Conservation (phyloP, 2,888 invertebrate genomes). For the Pomacea canaliculata region DNA sequence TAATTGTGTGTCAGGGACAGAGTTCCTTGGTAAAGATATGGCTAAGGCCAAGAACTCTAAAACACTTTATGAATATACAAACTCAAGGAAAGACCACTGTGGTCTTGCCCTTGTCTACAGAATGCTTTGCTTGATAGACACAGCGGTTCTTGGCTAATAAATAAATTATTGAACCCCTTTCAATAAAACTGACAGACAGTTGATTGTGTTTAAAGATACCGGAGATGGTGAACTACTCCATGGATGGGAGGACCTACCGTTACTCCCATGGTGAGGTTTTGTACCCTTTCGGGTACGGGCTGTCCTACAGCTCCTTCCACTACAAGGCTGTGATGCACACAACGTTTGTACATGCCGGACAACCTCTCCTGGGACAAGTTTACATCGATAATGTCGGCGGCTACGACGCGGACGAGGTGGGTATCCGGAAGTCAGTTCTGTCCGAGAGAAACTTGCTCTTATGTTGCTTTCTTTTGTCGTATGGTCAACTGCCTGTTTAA, state of each 20-base stretch:
- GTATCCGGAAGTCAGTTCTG: not conserved
- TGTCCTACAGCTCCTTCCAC: constrained; percentile 46
- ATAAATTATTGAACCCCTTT: too few species aligned
- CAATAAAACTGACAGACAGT: too few species aligned
- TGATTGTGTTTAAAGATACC: constrained; percentile 33
- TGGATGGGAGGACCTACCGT: constrained; percentile 63
- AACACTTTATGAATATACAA: too few species aligned
- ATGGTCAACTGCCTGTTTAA: not conserved
- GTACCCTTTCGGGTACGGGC: constrained; percentile 55
- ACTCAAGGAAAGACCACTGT: too few species aligned
- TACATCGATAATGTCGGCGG: constrained; percentile 51
- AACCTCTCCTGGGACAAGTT: constrained; percentile 42
- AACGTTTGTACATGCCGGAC: constrained; percentile 37
- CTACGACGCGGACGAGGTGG: constrained; percentile 60
- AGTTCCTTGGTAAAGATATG: too few species aligned
- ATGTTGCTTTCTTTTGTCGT: not conserved
- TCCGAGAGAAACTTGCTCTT: too few species aligned
- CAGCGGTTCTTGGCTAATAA: not conserved
- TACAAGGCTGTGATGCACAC: not conserved
- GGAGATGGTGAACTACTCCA: constrained; percentile 47
- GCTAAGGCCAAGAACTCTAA: too few species aligned
- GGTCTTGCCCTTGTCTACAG: not conserved
- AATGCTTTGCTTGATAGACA: not conserved
- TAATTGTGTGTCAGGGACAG: too few species aligned
- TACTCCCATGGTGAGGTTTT: constrained; percentile 48